Base-by-base conservation (phyloP, 2,797 vertebrate species). In the Characodon lateralis region DNA sequence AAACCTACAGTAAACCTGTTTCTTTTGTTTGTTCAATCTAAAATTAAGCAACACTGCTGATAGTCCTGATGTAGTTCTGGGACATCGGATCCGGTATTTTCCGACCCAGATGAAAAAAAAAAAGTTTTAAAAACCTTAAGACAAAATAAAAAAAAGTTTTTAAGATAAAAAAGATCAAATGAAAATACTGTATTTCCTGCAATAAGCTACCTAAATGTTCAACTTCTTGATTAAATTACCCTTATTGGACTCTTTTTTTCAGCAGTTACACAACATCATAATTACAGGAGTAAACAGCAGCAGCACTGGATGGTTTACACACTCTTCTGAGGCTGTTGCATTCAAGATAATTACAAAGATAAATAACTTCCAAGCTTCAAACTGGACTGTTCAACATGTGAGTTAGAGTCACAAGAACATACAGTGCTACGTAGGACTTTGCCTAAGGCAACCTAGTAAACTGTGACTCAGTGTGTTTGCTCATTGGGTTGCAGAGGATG, bases 401-500 rank as follows among this genome's bases (percentile, higher is more conserved):
- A 84, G 74, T 26, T 22, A 80, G 81, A 77, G 65, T 78, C 78
- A 76, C 74, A 28, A 56, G 73, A 8, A 77, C 71, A 76, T 53
- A 14, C 35, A 68, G n/a, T 26, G 59, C 82, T 58, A 69, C 0
- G 35, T 31, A 65, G 68, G 73, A 69, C 74, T 76, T 55, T 71
- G 73, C 61, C 74, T 69, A 3, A 84, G 81, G 75, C 81, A 88
- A 88, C 88, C 91, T 50, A 1, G 43, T 77, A 81, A 89, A 84
- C 87, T 78, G 65, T 88, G 86, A 92, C 77, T 90, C 82, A 83
- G 71, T 35, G 28, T 58, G 48, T n/a, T 88, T 86, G 87, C 72
- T 78, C 82, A 85, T 43, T 50, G 28, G 59, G 77, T 4, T 2
- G 1, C 53, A 61, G 39, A 82, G 80, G 22, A 81, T 68, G 58